Evolutionary conservation across 1,140 invertebrate genomes (phyloP), one percentile per base, ranked within the genome.

Genomic region (Diorhabda elongata): DNA sequence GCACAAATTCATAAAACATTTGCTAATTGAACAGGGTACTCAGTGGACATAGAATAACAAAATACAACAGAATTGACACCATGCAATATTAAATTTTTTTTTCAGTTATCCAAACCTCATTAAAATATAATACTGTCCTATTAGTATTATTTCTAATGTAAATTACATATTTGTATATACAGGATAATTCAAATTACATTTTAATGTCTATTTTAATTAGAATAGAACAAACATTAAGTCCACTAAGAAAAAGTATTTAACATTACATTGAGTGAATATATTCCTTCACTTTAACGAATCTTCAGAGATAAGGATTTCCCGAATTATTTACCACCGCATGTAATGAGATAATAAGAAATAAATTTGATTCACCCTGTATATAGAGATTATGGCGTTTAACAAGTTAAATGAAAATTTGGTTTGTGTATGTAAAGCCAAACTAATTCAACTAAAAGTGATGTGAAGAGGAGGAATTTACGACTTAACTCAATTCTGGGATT

Each of bases 101-200:
- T 67, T 59, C 58, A 67, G 56, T 52, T 57, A 64, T 57, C 47
- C 63, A 64, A 64, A 52, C 43, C 45, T 66, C 57, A 42, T 57
- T 61, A 56, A 63, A 47, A 42, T 3, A 56, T 70, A 70, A 73
- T 70, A 73, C 71, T 73, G 71, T 52, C 70, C 66, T 73, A 68
- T 68, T 42, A 58, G 64, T 66, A 62, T 65, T 47, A 43, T 42
- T 57, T 52, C 26, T 67, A 63, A 63, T 63, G 11, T 44, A 44
- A 63, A 44, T 63, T 44, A 63, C 43, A 63, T 43, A 63, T 63
- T 63, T 45, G 11, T 44, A 60, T 26, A 26, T 26, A 64, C 52
- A 64, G 44, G 41, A 11, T 64, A n/a, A 52, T 52, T 52, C 47
- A 52, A 6, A 52, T 52, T 52, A 6, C 6, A 52, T 4, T 4